phyloP scores from a whole-genome alignment of 2,888 invertebrate genomes.

The Cryptus armator region DNA sequence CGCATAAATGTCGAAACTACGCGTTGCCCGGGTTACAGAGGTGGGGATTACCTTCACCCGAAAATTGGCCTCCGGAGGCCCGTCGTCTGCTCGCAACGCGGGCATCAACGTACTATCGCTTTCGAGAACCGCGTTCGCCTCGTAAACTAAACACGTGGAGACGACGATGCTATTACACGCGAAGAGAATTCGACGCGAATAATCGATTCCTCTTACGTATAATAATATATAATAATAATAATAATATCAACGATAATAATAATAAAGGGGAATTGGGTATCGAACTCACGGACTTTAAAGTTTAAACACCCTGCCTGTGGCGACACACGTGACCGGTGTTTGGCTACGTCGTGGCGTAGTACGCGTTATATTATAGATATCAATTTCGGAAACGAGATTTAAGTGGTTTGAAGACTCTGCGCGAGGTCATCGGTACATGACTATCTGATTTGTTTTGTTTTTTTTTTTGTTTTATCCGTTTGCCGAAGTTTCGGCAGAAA shows the following conservation, averaged over 20 bases:
- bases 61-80: background rate
- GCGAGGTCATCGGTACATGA: background rate
- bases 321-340: constrained; percentile 7
- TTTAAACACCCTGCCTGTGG: constrained; percentile 9
- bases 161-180: background rate
- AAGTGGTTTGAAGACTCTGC: background rate
- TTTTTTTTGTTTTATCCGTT: background rate
- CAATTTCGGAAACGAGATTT: background rate
- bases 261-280: constrained; percentile 17
- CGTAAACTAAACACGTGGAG: constrained; percentile 9
- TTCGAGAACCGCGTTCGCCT: background rate
- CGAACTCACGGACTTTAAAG: constrained; percentile 16
- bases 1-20: constrained; percentile 1
- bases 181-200: background rate
- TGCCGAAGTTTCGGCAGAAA: background rate
- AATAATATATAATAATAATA: constrained; percentile 1
- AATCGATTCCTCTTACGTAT: background rate
- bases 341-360: constrained; percentile 1
- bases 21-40: background rate
- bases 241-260: background rate
- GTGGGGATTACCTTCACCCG: background rate
- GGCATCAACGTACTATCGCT: constrained; percentile 2
- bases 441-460: background rate
- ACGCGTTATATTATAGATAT: background rate
- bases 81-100: background rate